These are phyloP conservation scores for Embidobia sp. DNA, from an alignment of 2,888 invertebrate genomes.

Conservation along the genomic window DNA sequence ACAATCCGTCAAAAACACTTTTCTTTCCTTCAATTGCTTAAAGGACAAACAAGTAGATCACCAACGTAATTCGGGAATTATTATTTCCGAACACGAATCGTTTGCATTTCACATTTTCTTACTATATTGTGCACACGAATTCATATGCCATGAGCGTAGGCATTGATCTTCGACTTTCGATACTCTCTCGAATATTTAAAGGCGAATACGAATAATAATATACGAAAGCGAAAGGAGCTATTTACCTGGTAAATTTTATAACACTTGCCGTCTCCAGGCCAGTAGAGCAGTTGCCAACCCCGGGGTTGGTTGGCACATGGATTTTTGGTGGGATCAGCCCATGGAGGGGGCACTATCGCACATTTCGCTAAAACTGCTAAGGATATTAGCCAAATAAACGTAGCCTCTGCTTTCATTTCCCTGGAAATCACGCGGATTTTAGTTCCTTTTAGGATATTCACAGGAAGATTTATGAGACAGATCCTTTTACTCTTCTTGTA, in stretches of 20 bases:
- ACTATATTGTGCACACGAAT: too few relatives aligned
- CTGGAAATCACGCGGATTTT: slow-evolving; percentile 66
- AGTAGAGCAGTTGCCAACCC: slow-evolving; percentile 93
- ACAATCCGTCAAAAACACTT: too few relatives aligned
- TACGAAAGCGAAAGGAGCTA: slow-evolving; percentile 35
- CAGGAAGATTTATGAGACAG: too few relatives aligned
- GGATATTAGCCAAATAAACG: slow-evolving; percentile 69
- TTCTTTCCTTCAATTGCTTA: too few relatives aligned
- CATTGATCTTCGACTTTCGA: slow-evolving; percentile 40
- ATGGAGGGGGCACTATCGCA: slow-evolving; percentile 91
- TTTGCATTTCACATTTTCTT: too few relatives aligned
- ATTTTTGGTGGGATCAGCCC: slow-evolving; percentile 91
- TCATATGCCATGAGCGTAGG: slow-evolving; percentile 26
- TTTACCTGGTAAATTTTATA: slow-evolving; percentile 91
- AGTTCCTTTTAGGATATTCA: too few relatives aligned
- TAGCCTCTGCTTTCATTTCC: slow-evolving; percentile 67
- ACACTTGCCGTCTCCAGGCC: slow-evolving; percentile 92
- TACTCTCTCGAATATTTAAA: slow-evolving; percentile 35
- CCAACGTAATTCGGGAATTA: too few relatives aligned
- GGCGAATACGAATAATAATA: slow-evolving; percentile 2
- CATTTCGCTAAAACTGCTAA: slow-evolving; percentile 80
- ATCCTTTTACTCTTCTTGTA: too few relatives aligned
- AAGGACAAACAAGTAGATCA: too few relatives aligned
- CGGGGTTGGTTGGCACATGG: slow-evolving; percentile 91
- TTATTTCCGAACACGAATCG: too few relatives aligned